These are phyloP conservation scores for Eupristina koningsbergeri DNA, from an alignment of 1,140 invertebrate genomes.

Conservation along the genomic window DNA sequence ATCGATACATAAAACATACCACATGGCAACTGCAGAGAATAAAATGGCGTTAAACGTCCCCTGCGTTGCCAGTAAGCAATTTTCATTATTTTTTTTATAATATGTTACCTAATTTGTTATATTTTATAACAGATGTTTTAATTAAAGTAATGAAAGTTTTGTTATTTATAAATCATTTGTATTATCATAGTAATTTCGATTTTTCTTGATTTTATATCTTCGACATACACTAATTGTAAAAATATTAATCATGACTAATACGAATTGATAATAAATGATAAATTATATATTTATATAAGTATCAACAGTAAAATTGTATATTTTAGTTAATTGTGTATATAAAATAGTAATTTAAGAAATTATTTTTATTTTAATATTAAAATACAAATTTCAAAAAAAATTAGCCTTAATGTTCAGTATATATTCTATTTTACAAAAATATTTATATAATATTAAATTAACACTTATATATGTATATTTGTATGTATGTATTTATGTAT, in stretches of 20 bases:
- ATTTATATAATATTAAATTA: not conserved
- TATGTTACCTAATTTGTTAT: conserved; percentile 19
- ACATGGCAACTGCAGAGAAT: conserved; percentile 58
- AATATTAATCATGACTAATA: conserved; percentile 39
- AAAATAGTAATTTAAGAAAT: not conserved
- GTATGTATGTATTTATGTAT: no score
- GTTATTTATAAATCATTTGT: not conserved
- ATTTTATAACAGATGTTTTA: not conserved
- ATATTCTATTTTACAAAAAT: not conserved
- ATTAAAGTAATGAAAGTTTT: conserved; percentile 14
- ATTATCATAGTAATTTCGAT: not conserved
- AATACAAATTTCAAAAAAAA: no score
- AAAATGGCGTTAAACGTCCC: conserved; percentile 71
- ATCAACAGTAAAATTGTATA: not conserved
- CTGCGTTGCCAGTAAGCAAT: conserved; percentile 69
- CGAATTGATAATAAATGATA: conserved; percentile 13
- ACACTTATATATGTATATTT: no score
- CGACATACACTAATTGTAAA: conserved; percentile 34
- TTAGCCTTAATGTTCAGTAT: not conserved
- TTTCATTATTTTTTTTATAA: conserved; percentile 44
- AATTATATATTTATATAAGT: conserved; percentile 21
- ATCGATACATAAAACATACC: conserved; percentile 51
- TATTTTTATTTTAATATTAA: no score
- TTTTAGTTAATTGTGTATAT: not conserved
- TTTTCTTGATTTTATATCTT: not conserved